Base-by-base conservation (phyloP, 1,140 invertebrate genomes). In the Archegozetes longisetosus region DNA sequence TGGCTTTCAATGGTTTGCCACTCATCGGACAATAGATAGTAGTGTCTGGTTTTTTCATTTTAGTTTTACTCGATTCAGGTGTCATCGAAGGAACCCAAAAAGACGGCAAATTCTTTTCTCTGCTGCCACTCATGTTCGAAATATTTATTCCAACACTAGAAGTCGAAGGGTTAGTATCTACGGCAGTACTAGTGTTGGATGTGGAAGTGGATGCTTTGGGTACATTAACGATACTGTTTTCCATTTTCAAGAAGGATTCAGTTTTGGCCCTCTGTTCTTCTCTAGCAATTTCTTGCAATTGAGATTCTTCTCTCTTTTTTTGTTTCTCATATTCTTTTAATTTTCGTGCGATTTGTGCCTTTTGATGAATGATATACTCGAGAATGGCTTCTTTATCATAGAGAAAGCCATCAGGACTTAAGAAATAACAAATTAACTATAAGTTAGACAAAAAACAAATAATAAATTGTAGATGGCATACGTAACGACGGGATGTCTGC, bases 351-450 rank as follows among this genome's bases (percentile, higher is more conserved):
- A 90, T 88, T 72, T 96, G 91, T 67, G 81, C 86, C 70, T 98
- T 98, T 71, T 98, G 95, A 1, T 87, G 80, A 29, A 98, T 79
- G 55, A 98, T 86, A 66, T 98, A 98, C 70, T 96, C 84, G 9
- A 98, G 70, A 64, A 99, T 90, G 2, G 93, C 85, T 80, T 98
- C 92, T 71, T 97, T 96, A 67, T 98, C 95, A 75, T 88, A 99
- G 0, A 98, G 75, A 71, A 84, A 93, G 0, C 96, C 96, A 69
- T 97, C 86, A 70, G 84, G 82, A 6, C 85, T 87, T 62, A 53
- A 9, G 6, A 17, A 9, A 40, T 40, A 40, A 40, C 12, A 52
- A 63, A 2, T 25, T 23, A 24, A 25, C 9, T 24, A 20, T 32
- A 46, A 61, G 47, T 50, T 51, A 28, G 27, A 55, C n/a, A 62